These are phyloP conservation scores for Drosophila persimilis DNA, from an alignment of 1,140 invertebrate species.

Conservation along the genomic window DNA sequence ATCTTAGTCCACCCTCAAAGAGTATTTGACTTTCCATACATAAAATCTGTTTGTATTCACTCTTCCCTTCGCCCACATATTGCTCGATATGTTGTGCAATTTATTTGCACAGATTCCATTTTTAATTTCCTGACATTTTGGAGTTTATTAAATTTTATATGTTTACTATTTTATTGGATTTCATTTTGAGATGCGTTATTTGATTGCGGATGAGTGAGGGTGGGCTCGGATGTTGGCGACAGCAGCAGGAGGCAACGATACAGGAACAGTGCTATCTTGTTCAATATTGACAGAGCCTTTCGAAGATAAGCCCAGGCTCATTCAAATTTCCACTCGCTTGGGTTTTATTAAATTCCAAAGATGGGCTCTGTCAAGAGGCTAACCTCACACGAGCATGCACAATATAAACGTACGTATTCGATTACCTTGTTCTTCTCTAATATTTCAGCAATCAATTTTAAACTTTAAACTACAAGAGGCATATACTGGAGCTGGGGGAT, in stretches of 20 bases:
- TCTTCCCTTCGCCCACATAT: neutral
- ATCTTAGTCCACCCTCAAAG: neutral
- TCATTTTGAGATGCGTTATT: slow-evolving; percentile 7
- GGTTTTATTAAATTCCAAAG: slow-evolving; percentile 3
- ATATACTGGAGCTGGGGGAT: slow-evolving; percentile 18
- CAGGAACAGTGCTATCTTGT: neutral
- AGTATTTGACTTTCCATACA: slow-evolving; percentile 9
- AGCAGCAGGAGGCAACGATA: neutral
- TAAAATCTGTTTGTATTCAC: slow-evolving; percentile 24
- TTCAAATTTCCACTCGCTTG: neutral
- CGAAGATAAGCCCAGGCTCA: neutral
- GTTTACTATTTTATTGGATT: slow-evolving; percentile 45
- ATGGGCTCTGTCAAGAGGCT: too few species aligned
- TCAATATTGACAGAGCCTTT: slow-evolving; percentile 39
- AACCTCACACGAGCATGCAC: too few species aligned
- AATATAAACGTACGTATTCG: too few species aligned
- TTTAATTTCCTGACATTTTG: slow-evolving; percentile 43
- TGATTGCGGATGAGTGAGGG: too few species aligned
- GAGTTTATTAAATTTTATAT: slow-evolving; percentile 51
- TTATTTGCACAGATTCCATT: slow-evolving; percentile 35
- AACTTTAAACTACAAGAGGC: slow-evolving; percentile 15
- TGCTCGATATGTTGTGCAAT: slow-evolving; percentile 12
- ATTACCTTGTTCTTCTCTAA: slow-evolving; percentile 7
- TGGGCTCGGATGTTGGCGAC: too few species aligned
- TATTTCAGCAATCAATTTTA: slow-evolving; percentile 17